A percentile compares a stretch with the other conserved stretches of the same genome.
Evolutionary conservation across 1,140 invertebrate genomes (phyloP).

Genomic region (Ceratosolen fusciceps): DNA sequence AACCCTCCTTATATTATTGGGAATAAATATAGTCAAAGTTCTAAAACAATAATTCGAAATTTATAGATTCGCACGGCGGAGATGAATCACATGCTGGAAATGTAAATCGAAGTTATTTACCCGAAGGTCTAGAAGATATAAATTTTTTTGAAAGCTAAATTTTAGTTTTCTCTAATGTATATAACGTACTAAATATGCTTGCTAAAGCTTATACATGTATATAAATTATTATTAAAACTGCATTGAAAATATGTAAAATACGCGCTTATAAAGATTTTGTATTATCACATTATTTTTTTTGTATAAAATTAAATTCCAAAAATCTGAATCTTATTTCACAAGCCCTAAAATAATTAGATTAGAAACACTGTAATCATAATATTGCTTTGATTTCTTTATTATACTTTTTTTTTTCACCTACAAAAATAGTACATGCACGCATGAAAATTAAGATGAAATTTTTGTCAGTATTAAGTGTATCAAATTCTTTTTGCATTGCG

Average conservation of each 20-base stretch:
- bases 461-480: too few relatives aligned
- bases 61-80: conserved; percentile 75
- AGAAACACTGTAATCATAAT: too few relatives aligned
- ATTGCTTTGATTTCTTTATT: too few relatives aligned
- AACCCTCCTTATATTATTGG: conserved; percentile 2
- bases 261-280: not conserved
- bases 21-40: not conserved
- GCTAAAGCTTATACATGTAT: not conserved
- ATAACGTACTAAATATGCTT: not conserved
- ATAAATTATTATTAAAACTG: too few relatives aligned
- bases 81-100: conserved; percentile 71
- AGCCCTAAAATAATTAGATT: too few relatives aligned
- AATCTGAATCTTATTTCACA: too few relatives aligned
- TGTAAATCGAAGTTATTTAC: conserved; percentile 75
- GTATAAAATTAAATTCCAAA: too few relatives aligned
- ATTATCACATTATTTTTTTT: too few relatives aligned
- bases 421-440: too few relatives aligned
- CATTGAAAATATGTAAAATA: not conserved
- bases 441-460: too few relatives aligned
- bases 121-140: conserved; percentile 74
- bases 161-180: not conserved
- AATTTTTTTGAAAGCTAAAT: conserved; percentile 72
- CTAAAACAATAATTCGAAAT: conserved; percentile 3
- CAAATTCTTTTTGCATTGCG: too few relatives aligned
- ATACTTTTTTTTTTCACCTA: too few relatives aligned